A percentile compares a stretch with the other conserved stretches of the same genome.
Evolutionary conservation across 2,113 vertebrate genomes (phyloP).

Genomic region (Bungarus multicinctus): DNA sequence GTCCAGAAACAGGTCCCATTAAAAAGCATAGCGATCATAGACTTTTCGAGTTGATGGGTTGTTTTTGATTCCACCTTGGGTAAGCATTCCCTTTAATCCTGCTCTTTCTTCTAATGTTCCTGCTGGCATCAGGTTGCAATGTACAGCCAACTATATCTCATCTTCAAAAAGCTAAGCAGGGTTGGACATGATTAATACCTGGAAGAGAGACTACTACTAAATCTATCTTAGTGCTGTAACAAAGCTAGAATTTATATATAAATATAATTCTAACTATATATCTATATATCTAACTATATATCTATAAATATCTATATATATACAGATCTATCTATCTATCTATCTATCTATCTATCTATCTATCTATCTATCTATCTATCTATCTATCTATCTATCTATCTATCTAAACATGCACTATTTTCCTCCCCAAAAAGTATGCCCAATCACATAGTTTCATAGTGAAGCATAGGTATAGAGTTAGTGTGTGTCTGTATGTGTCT

Average conservation of each 20-base stretch:
- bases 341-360: no score
- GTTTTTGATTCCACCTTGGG: background rate
- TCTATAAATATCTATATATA: no score
- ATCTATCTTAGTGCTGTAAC: background rate
- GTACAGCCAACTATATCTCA: background rate
- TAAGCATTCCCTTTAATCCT: background rate
- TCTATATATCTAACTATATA: no score
- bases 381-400: no score
- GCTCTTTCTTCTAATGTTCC: background rate
- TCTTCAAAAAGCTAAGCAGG: background rate
- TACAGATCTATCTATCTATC: no score
- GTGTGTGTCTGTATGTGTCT: no score
- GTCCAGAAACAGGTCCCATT: background rate
- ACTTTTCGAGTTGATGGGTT: background rate
- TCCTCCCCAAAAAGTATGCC: no score
- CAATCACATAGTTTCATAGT: no score
- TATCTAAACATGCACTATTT: no score
- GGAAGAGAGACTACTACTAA: background rate
- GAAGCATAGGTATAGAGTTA: no score
- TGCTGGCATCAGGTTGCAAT: background rate
- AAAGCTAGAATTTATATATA: background rate
- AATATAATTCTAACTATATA: no score
- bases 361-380: no score
- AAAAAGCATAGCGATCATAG: background rate
- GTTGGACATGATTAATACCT: background rate